These are phyloP conservation scores for Ibycter americanus DNA, from an alignment of 2,797 vertebrate genomes.

Conservation along the genomic window DNA sequence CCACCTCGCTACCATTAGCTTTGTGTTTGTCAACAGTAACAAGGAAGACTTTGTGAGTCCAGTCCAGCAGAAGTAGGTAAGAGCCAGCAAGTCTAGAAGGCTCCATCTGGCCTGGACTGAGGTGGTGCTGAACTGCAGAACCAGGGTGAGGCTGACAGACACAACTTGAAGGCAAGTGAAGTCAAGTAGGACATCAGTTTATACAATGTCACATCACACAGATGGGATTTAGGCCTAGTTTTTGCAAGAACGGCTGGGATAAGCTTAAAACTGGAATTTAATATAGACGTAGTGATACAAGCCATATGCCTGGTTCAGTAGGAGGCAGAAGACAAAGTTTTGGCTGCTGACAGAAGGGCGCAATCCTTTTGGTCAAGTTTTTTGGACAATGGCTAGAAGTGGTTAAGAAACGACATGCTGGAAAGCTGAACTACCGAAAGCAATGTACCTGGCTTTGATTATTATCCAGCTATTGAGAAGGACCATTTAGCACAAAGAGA, in stretches of 20 bases:
- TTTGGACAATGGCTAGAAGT: background rate
- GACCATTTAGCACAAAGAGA: background rate
- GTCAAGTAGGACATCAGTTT: background rate
- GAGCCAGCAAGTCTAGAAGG: background rate
- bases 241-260: background rate
- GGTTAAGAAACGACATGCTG: background rate
- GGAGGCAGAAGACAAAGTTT: background rate
- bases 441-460: background rate
- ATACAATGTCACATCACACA: background rate
- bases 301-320: background rate
- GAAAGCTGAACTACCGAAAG: background rate
- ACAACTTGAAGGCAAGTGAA: background rate
- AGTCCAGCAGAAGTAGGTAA: background rate
- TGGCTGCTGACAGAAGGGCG: background rate
- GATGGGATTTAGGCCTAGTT: background rate
- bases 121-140: background rate
- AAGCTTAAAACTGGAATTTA: background rate
- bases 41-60: background rate
- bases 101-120: background rate
- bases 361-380: background rate
- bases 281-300: background rate
- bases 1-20: background rate
- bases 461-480: background rate
- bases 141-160: background rate
- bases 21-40: background rate